A percentile compares a stretch with the other conserved stretches of the same genome.
Evolutionary conservation across 2,113 vertebrate species (phyloP).

Genomic region (Etheostoma spectabile): DNA sequence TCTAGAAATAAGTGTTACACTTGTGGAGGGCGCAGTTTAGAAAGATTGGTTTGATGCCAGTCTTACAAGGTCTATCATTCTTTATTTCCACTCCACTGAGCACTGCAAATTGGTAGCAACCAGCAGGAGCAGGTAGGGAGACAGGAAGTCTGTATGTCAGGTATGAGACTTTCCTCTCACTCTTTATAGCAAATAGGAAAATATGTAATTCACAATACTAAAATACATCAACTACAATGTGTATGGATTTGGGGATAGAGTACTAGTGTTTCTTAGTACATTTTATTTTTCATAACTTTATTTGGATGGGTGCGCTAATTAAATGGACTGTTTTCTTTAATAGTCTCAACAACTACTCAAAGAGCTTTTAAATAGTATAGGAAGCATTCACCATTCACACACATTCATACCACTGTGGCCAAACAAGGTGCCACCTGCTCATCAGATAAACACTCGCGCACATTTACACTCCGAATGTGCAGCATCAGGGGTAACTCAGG

Average conservation of each 20-base stretch:
- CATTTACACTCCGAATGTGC: too few relatives aligned
- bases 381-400: too few relatives aligned
- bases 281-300: slow-evolving; percentile 28
- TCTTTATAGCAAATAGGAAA: slow-evolving; percentile 32
- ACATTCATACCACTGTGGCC: too few relatives aligned
- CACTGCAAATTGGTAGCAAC: slow-evolving; percentile 75
- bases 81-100: slow-evolving; percentile 75
- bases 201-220: slow-evolving; percentile 10
- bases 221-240: slow-evolving; percentile 20
- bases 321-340: too few relatives aligned
- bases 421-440: too few relatives aligned
- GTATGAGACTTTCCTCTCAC: slow-evolving; percentile 25
- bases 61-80: slow-evolving; percentile 73
- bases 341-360: too few relatives aligned
- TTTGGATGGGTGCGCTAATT: background rate
- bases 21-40: slow-evolving; percentile 65
- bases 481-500: too few relatives aligned
- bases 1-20: slow-evolving; percentile 77
- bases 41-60: slow-evolving; percentile 63
- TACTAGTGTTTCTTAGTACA: background rate
- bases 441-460: too few relatives aligned
- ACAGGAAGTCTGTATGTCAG: slow-evolving; percentile 40
- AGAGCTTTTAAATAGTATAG: too few relatives aligned
- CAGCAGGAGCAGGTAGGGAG: slow-evolving; percentile 55
- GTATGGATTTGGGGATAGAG: slow-evolving; percentile 3